Base-by-base conservation (phyloP, 1,140 invertebrate species). In the Drosophila mojavensis region DNA sequence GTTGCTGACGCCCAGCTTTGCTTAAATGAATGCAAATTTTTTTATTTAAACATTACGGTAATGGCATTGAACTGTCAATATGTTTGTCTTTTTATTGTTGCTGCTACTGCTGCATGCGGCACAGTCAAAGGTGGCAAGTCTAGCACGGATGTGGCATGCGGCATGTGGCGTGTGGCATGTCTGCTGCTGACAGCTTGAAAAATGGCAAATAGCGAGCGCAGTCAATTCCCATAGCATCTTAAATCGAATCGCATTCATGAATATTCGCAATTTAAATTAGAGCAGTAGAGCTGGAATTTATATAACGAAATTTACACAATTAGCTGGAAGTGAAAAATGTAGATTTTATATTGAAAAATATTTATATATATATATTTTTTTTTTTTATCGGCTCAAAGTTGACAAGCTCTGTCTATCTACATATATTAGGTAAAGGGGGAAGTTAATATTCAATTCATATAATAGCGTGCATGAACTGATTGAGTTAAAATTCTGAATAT, bases 21-120 rank as follows among this genome's bases (percentile, higher is more conserved):
- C 53, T n/a, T 69, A 86, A 88, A 86, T 86, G 79, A 86, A 88
- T 86, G 83, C 83, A 86, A 86, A 86, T 86, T 86, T 86, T 39
- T 36, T 78, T 88, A 88, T 89, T 86, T 86, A 86, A 86, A 86
- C 83, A 86, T 86, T 88, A 78, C 83, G 54, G 65, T 88, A 86
- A 86, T 80, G 77, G 84, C 77, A 86, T 88, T 86, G 83, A 86
- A 83, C 84, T 86, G 83, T 86, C 83, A 86, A 86, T 86, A 86
- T 79, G 84, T 83, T 83, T 88, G 83, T 74, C 78, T 83, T 74
- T 82, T 74, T 75, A 83, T 83, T 83, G 83, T 79, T 59, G 33
- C 9, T 28, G 36, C 71, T 54, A 15, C 53, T 36, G 47, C 20
- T 24, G 20, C 20, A 24, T 24, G 65, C 15, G 30, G 10, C 41